Percentiles rank a stretch among this genome's conserved stretches.
Evolutionary conservation across 2,888 invertebrate genomes (phyloP).

Genomic region (Ctenicera cuprea): DNA sequence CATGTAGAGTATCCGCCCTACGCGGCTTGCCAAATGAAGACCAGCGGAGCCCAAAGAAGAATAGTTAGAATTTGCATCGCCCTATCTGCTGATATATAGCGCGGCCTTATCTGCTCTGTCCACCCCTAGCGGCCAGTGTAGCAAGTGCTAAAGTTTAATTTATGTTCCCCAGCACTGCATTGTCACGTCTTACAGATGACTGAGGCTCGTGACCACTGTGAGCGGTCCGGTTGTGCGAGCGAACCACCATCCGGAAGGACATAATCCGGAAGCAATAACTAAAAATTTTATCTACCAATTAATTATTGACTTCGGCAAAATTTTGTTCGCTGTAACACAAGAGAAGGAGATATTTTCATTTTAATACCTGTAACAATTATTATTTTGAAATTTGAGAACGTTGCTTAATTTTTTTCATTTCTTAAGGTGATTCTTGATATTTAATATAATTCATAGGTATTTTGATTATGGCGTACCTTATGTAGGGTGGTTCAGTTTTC

Average conservation of each 20-base stretch:
- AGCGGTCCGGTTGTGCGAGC: conserved; percentile 41
- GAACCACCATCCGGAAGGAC: conserved; percentile 38
- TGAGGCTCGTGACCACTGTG: conserved; percentile 59
- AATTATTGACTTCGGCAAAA: neutral
- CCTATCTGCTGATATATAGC: conserved; percentile 70
- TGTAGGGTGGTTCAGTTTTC: too few species aligned
- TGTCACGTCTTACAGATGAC: conserved; percentile 73
- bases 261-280: conserved; percentile 37
- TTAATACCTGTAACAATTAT: too few species aligned
- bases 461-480: too few species aligned
- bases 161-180: conserved; percentile 71
- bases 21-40: conserved; percentile 62
- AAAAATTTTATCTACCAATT: conserved; percentile 32
- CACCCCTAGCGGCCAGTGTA: conserved; percentile 71
- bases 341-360: too few species aligned
- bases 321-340: too few species aligned
- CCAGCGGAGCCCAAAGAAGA: conserved; percentile 64
- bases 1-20: conserved; percentile 58
- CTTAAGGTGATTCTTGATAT: too few species aligned
- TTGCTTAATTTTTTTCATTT: too few species aligned
- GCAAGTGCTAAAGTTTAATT: conserved; percentile 73
- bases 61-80: conserved; percentile 70
- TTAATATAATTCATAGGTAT: too few species aligned
- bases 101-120: conserved; percentile 71
- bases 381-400: too few species aligned